Evolutionary conservation across 2,113 vertebrate genomes (phyloP).

Genomic region (Heptranchias perlo): DNA sequence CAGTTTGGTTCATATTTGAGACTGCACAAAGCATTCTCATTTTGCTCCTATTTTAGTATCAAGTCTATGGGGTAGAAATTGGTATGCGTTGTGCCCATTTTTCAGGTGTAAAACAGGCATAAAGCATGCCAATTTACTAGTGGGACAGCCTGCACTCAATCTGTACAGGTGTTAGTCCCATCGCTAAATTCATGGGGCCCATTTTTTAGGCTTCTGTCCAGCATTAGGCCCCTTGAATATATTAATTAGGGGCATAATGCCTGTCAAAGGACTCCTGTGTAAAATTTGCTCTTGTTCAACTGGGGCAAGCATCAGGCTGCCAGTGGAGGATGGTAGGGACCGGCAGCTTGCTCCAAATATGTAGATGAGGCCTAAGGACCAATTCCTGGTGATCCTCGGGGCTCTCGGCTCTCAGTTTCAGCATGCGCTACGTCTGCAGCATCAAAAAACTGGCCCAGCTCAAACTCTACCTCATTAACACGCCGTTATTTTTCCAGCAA

Average conservation of each 20-base stretch:
- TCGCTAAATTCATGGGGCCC: too few species aligned
- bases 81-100: too few species aligned
- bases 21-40: neutral
- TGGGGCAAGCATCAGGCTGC: neutral
- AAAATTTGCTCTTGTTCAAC: neutral
- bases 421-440: neutral
- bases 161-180: too few species aligned
- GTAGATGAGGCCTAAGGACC: neutral
- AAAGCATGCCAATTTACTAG: too few species aligned
- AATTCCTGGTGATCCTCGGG: neutral
- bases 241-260: neutral
- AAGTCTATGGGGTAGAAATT: too few species aligned
- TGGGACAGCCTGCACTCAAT: too few species aligned
- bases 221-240: neutral
- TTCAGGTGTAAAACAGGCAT: too few species aligned
- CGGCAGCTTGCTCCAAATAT: neutral
- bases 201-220: neutral
- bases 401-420: neutral
- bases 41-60: too few species aligned
- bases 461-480: neutral
- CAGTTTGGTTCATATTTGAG: neutral
- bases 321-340: neutral
- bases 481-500: neutral
- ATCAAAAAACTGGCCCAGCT: neutral
- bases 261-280: neutral